Base-by-base conservation (phyloP, 92 coral and sea anemone species). In the Phymanthus crucifer region DNA sequence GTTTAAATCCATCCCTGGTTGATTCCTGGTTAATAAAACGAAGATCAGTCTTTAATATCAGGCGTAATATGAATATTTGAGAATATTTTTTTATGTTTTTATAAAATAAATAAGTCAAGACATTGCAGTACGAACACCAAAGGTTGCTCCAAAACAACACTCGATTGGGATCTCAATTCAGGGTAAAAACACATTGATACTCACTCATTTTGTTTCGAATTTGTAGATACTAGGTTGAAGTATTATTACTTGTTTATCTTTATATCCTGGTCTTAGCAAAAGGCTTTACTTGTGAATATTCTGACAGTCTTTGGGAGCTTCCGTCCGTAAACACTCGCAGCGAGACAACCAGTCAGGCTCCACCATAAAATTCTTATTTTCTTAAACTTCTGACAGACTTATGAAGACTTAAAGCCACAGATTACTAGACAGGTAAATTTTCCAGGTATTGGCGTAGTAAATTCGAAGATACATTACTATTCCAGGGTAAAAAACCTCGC, bases 391-490 rank as follows among this genome's bases (percentile, higher is more conserved):
- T 40, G 21, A 23, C 10, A 14, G 14, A 77, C 45, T 29, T 64
- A 17, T 32, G 13, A 6, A 17, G 11, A 38, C 37, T 40, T 64
- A 77, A 65, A 77, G 56, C 72, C 5, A 58, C 40, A 7, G 18
- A 26, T 19, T 58, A 77, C 57, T 77, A 47, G 38, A 64, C 4
- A 8, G 46, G 65, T 61, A 77, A 64, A n/a, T 64, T 50, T 35
- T 58, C 68, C 67, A 33, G 54, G 37, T 61, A 77, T 61, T 64
- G 1, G 38, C 54, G 29, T n/a, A 61, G 61, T 77, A 40, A 64
- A 37, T 40, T 61, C 54, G 81, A 35, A 70, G 72, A 77, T 77
- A 77, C 81, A 77, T 77, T 21, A 40, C 81, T 77, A 23, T 37
- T 52, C 23, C 26, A 23, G 38, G 46, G 81, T 46, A 36, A 64